These are phyloP conservation scores for Drymodes brunneopygia DNA, from an alignment of 2,113 vertebrate species.

Conservation along the genomic window DNA sequence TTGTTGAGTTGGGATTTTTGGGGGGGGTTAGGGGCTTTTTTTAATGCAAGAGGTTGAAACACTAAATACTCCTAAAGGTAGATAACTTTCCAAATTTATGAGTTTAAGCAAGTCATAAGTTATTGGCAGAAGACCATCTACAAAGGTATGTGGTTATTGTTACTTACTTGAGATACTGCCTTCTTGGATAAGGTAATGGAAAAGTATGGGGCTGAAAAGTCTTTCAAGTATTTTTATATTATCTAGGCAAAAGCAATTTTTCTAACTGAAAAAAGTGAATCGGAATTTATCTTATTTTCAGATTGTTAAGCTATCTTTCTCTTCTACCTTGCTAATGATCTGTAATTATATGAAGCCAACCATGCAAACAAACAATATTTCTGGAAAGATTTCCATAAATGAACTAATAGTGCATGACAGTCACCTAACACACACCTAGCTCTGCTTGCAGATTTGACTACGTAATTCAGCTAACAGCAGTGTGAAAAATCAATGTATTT, in stretches of 20 bases:
- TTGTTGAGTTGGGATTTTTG: not conserved
- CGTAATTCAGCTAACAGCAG: not conserved
- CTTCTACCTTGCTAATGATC: slow-evolving; percentile 16
- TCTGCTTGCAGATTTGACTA: slow-evolving; percentile 43
- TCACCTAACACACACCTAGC: not conserved
- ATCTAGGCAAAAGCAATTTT: not conserved
- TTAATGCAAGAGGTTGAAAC: not conserved
- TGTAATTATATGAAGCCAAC: slow-evolving; percentile 25
- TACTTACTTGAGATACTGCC: not conserved
- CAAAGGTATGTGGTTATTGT: not conserved
- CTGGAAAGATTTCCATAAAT: slow-evolving; percentile 31
- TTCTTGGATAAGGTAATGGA: not conserved
- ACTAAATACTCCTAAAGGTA: not conserved
- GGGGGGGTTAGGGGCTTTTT: fast-evolving
- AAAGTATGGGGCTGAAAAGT: not conserved
- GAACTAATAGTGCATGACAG: slow-evolving; percentile 22
- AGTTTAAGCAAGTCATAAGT: not conserved
- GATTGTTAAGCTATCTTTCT: slow-evolving; percentile 5
- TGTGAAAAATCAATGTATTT: slow-evolving; percentile 24
- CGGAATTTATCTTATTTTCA: not conserved
- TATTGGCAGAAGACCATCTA: not conserved
- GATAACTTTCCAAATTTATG: not conserved
- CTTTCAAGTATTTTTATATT: not conserved
- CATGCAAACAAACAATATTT: slow-evolving; percentile 39
- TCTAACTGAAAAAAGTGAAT: not conserved